Conservation (phyloP, 2,888 invertebrate genomes). For the Ormia ochracea region DNA sequence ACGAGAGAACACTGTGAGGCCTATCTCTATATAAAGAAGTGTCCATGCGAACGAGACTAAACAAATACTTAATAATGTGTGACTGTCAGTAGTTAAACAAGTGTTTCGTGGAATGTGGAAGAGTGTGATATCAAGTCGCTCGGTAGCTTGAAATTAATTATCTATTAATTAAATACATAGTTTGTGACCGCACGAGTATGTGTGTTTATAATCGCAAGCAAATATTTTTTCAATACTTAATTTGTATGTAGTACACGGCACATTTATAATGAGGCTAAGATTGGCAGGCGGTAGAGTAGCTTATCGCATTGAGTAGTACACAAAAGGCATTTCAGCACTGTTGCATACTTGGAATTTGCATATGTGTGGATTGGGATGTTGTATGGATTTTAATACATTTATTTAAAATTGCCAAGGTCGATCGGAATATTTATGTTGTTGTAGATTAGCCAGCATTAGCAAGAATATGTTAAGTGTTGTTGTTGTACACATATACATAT, state of each 20-base stretch:
- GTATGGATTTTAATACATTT: too few species aligned
- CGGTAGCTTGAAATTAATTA: background rate
- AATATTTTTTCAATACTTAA: background rate
- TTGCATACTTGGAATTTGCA: too few species aligned
- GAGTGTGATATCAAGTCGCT: background rate
- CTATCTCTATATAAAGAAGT: too few species aligned
- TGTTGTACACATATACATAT: background rate
- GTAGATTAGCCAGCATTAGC: background rate
- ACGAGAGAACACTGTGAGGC: too few species aligned
- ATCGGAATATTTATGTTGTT: background rate
- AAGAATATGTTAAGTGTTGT: too few species aligned
- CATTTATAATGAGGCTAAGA: background rate
- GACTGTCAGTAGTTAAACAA: too few species aligned
- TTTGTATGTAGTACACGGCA: conserved; percentile 10
- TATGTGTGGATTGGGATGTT: too few species aligned
- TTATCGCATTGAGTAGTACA: background rate
- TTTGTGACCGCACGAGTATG: background rate
- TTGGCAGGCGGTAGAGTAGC: background rate
- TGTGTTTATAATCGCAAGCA: background rate
- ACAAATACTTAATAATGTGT: too few species aligned
- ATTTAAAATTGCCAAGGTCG: conserved; percentile 38
- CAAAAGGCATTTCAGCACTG: background rate
- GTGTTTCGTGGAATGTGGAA: background rate
- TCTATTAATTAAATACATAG: background rate
- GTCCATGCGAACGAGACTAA: too few species aligned